Base-by-base conservation (phyloP, 2,888 invertebrate species). In the Miltochrista miniata region DNA sequence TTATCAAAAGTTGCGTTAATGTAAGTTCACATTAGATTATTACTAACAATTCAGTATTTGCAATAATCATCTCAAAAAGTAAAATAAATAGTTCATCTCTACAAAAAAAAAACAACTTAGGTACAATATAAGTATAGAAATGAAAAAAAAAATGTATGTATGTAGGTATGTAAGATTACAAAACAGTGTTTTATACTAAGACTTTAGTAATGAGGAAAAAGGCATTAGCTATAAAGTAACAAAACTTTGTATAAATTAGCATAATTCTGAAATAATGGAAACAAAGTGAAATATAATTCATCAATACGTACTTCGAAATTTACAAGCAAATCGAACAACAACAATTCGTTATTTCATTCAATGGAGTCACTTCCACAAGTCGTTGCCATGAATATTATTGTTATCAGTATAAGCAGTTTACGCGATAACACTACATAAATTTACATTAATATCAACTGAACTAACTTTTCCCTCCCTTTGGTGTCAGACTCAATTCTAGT, bases 401-500 rank as follows among this genome's bases (percentile, higher is more conserved):
- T 59, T 48, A 59, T 62, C 59, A 59, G 35, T 42, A 43, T 52
- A 62, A 59, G 54, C 46, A 54, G 63, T 48, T 56, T 59, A 63
- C 64, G 48, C 44, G 56, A 59, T 63, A 56, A 59, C 48, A 59
- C 46, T 51, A 52, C 48, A 51, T 56, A 63, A 59, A 63, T 61
- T 59, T 59, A 59, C 46, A 56, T 63, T 59, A 43, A 56, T 56
- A 54, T 54, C 51, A 53, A 35, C 59, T 54, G 50, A 63, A 52
- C 42, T 52, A 59, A 59, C 56, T 56, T 57, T 14, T 48, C n/a
- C 18, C 47, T 39, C 41, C 34, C 38, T 52, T 56, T 51, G 52
- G 56, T 52, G 46, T 51, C 35, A 43, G n/a, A 29, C 34, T 34
- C 42, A 49, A 51, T 54, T 39, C 48, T 51, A 59, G 51, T 56